Evolutionary conservation across 2,888 invertebrate genomes (phyloP).

Genomic region (Argynnis bischoffii): DNA sequence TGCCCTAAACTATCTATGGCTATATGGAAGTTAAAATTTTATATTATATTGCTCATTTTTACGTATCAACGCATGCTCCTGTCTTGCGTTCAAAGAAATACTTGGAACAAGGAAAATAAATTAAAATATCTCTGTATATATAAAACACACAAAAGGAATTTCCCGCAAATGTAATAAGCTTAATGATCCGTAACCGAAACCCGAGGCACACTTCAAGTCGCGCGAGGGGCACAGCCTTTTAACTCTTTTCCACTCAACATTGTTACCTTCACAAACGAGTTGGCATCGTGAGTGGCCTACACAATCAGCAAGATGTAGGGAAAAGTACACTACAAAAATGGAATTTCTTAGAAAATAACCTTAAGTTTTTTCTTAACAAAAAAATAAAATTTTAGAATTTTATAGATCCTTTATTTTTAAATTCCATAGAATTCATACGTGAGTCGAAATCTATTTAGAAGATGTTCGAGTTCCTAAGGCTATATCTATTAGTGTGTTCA

Average conservation of each 20-base stretch:
- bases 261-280: conserved; percentile 77
- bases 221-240: conserved; percentile 59
- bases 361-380: not conserved
- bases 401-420: not conserved
- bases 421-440: not conserved
- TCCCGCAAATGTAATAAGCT: conserved; percentile 46
- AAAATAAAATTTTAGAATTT: conserved; percentile 1
- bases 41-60: not conserved
- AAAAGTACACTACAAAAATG: conserved; percentile 44
- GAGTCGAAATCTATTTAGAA: conserved; percentile 5
- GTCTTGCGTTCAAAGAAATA: conserved; percentile 5
- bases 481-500: conserved; percentile 21
- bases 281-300: conserved; percentile 68
- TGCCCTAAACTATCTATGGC: too few species aligned
- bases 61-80: not conserved
- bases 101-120: conserved; percentile 11
- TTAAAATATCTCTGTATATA: conserved; percentile 15
- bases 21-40: too few species aligned
- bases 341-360: conserved; percentile 40
- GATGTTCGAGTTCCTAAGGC: conserved; percentile 5
- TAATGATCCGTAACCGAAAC: conserved; percentile 50
- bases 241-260: conserved; percentile 75
- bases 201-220: conserved; percentile 48
- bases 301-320: conserved; percentile 53
- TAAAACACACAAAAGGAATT: conserved; percentile 35